Base-by-base conservation (phyloP, 2,797 vertebrate genomes). In the Tokudaia muenninki region DNA sequence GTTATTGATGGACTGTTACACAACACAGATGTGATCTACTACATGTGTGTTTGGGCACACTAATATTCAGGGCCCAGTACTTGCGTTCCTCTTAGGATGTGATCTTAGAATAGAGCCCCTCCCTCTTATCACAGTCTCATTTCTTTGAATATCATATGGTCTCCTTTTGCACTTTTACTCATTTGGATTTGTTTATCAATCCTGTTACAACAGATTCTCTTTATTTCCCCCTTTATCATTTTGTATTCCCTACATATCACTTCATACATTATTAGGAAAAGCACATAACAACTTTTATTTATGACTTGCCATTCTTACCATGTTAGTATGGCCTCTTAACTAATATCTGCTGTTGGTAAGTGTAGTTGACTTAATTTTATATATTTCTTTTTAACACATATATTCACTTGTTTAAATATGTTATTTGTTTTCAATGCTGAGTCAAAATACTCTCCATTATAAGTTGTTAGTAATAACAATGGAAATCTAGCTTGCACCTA, bases 341-440 rank as follows among this genome's bases (percentile, higher is more conserved):
- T 84, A 65, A 59, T 93, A 94, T 94, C 12, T 96, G 86, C 63
- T 90, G 5, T 84, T 87, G 72, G 75, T 44, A 90, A 90, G n/a
- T 93, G 31, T 63, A 96, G 72, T 93, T 91, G 81, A 91, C 61
- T 77, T 74, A 22, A 63, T 70, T 63, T 59, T 55, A 11, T 44
- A 65, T 93, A 57, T 67, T 94, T 90, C 47, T 82, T 88, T 96
- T 95, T 91, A 91, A 82, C 82, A 57, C 92, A 14, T 83, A 14
- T 75, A 91, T 92, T 90, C 31, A 57, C 91, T 92, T 91, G 41
- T 77, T 94, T 81, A 87, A 96, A n/a, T 90, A 37, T 72, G 59
- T 77, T 93, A 29, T 96, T 94, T 92, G 50, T 90, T 95, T 90
- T 77, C 75, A 88, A 91, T 89, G 41, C 47, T 59, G 1, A 81